These are phyloP conservation scores for Drosophila azteca DNA, from an alignment of 1,140 invertebrate genomes.

Conservation along the genomic window DNA sequence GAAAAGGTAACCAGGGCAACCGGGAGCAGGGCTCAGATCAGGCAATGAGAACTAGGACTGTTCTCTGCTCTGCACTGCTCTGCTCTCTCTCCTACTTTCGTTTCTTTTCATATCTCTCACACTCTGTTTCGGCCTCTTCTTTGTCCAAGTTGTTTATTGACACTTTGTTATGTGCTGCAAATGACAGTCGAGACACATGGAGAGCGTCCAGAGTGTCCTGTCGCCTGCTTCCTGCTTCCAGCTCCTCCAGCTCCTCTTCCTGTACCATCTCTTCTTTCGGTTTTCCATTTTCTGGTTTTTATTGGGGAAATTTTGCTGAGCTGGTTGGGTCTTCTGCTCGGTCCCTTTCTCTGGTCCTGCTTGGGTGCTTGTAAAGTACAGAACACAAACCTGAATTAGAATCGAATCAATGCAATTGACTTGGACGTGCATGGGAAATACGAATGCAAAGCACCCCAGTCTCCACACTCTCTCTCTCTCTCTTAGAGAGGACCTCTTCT, in stretches of 20 bases:
- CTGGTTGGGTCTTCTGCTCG: background rate
- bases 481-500: too few species aligned
- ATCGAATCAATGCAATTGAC: conserved; percentile 68
- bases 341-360: background rate
- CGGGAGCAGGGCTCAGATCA: background rate
- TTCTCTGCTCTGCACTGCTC: too few species aligned
- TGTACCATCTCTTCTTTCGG: background rate
- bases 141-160: conserved; percentile 70
- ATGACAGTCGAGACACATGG: conserved; percentile 56
- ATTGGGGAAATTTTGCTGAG: conserved; percentile 56
- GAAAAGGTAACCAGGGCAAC: conserved; percentile 26
- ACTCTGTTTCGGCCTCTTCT: conserved; percentile 4
- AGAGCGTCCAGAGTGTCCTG: conserved; percentile 28
- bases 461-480: background rate
- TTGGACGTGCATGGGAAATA: conserved; percentile 68
- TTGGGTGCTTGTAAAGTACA: conserved; percentile 24
- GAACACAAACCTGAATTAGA: conserved; percentile 54
- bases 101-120: conserved; percentile 3
- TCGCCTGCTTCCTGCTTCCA: conserved; percentile 15
- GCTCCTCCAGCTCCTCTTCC: conserved; percentile 3
- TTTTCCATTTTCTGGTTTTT: conserved; percentile 44
- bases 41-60: conserved; percentile 9
- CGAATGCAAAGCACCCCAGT: conserved; percentile 22
- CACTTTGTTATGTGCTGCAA: conserved; percentile 75
- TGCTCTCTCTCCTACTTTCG: background rate